These are phyloP conservation scores for Ascidia mentula DNA, from an alignment of 23 tunicate species.

Conservation along the genomic window DNA sequence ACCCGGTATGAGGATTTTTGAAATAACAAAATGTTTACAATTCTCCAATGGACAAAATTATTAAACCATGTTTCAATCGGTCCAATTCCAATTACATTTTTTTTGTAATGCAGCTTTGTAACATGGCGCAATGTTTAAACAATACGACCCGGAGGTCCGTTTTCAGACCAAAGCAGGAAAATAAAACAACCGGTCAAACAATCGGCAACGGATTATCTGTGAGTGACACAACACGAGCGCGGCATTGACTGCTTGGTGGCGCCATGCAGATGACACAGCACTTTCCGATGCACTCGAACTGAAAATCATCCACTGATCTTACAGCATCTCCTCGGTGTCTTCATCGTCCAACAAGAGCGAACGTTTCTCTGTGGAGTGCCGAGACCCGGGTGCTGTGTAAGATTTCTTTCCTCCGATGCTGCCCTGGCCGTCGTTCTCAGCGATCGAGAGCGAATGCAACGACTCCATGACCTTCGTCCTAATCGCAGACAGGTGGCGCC, in stretches of 20 bases:
- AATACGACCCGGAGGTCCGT: too few relatives aligned
- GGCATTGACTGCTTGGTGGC: not conserved
- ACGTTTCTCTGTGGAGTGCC: conserved; percentile 3
- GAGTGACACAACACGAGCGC: too few relatives aligned
- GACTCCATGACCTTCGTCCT: conserved; percentile 77
- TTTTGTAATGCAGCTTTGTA: too few relatives aligned
- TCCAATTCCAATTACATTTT: too few relatives aligned
- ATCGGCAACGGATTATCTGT: too few relatives aligned
- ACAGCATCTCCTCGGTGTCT: conserved; percentile 1
- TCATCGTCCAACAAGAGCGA: conserved; percentile 18
- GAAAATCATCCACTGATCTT: not conserved
- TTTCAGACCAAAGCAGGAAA: too few relatives aligned
- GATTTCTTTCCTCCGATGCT: not conserved
- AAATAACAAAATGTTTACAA: too few relatives aligned
- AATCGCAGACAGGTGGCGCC: conserved; percentile 16
- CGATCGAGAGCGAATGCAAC: conserved; percentile 66
- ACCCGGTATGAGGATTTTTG: too few relatives aligned
- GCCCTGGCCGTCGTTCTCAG: conserved; percentile 13
- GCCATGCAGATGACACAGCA: conserved; percentile 5
- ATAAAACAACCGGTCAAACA: too few relatives aligned
- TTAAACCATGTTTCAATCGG: too few relatives aligned
- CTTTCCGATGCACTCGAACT: not conserved
- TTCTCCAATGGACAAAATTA: too few relatives aligned
- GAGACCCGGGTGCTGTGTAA: not conserved
- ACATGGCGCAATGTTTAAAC: too few relatives aligned